Conservation (phyloP, 2,113 vertebrate species). For the Apteryx mantelli region DNA sequence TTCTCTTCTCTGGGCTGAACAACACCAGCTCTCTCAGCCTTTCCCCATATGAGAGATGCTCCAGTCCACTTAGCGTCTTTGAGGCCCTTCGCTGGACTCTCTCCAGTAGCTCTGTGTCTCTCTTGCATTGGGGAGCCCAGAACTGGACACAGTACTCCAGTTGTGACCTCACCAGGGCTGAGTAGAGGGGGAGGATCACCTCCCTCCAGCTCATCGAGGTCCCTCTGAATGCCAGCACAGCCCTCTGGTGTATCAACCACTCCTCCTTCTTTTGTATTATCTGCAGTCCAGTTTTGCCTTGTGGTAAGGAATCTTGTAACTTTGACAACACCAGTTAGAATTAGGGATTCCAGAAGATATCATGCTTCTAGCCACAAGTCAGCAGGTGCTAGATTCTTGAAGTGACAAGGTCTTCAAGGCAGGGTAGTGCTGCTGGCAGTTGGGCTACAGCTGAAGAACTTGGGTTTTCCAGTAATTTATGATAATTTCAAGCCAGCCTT, state of each 20-base stretch:
- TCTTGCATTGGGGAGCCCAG: too few relatives aligned
- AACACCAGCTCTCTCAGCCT: too few relatives aligned
- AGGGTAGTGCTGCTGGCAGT: background rate
- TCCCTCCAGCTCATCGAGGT: background rate
- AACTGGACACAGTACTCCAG: too few relatives aligned
- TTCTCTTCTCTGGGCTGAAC: too few relatives aligned
- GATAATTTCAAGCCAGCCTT: background rate
- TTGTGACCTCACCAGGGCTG: too few relatives aligned
- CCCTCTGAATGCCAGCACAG: background rate
- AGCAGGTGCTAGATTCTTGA: background rate
- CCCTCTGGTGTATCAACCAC: background rate
- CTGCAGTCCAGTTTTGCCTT: background rate
- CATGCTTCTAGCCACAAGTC: background rate
- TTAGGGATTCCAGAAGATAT: background rate
- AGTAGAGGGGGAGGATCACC: background rate
- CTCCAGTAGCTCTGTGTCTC: too few relatives aligned
- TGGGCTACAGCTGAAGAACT: background rate
- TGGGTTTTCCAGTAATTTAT: background rate
- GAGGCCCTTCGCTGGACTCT: too few relatives aligned
- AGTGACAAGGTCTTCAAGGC: background rate
- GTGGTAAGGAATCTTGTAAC: background rate
- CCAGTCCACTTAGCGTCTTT: too few relatives aligned
- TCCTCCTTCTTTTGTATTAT: background rate
- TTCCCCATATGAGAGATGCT: too few relatives aligned
- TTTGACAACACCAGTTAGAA: background rate